Evolutionary conservation across 2,113 vertebrate genomes (phyloP).

Genomic region (Austrofundulus limnaeus): DNA sequence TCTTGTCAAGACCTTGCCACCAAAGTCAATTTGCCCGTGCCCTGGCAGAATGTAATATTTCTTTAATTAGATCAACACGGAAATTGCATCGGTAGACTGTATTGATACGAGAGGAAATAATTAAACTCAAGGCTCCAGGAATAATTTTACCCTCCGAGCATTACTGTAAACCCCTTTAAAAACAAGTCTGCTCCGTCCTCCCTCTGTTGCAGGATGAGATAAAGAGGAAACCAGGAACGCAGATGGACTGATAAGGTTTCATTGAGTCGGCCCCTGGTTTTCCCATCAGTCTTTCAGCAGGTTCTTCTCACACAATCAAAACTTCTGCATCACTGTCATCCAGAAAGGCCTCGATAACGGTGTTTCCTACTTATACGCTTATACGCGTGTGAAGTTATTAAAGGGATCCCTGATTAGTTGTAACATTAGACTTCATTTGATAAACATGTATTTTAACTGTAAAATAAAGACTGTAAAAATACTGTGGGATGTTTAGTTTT

Average conservation of each 20-base stretch:
- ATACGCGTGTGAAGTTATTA: too few relatives aligned
- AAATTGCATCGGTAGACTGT: constrained; percentile 77
- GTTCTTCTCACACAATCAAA: constrained; percentile 31
- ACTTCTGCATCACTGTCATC: constrained; percentile 23
- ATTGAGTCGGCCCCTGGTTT: constrained; percentile 69
- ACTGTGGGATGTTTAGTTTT: too few relatives aligned
- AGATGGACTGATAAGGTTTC: constrained; percentile 74
- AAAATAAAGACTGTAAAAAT: too few relatives aligned
- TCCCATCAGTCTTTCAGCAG: constrained; percentile 70
- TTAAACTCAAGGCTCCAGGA: constrained; percentile 76
- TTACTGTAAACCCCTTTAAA: constrained; percentile 80
- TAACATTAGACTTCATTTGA: too few relatives aligned
- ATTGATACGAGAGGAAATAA: constrained; percentile 81
- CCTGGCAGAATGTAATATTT: constrained; percentile 81
- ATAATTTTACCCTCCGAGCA: constrained; percentile 80
- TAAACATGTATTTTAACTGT: too few relatives aligned
- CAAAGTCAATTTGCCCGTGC: constrained; percentile 82
- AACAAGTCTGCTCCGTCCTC: constrained; percentile 49
- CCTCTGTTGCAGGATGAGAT: constrained; percentile 67
- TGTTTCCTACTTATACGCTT: too few relatives aligned
- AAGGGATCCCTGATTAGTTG: too few relatives aligned
- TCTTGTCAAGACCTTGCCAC: constrained; percentile 84
- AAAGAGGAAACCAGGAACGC: constrained; percentile 71
- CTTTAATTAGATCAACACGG: constrained; percentile 82
- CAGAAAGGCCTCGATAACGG: neutral